A percentile compares a stretch with the other conserved stretches of the same genome.
Conservation (phyloP, 2,113 vertebrate genomes). For the Rissa tridactyla region DNA sequence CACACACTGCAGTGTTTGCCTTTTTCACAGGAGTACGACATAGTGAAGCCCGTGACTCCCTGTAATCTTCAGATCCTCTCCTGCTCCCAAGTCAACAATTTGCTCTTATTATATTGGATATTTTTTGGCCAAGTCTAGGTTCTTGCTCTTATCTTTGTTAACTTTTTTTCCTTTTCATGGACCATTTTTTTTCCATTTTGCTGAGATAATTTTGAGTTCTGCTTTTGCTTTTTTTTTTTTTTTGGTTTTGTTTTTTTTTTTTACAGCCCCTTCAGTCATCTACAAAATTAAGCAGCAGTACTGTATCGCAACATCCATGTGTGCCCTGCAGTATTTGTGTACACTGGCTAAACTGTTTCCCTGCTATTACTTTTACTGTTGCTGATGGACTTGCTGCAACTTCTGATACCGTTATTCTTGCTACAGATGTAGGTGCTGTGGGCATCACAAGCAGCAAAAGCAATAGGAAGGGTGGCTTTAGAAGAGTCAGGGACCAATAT, state of each 20-base stretch:
- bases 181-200: neutral
- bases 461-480: neutral
- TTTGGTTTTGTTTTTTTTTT: neutral
- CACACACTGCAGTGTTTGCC: neutral
- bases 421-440: neutral
- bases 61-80: neutral
- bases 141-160: neutral
- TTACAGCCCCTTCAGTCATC: neutral
- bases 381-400: neutral
- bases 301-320: neutral
- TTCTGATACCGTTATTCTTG: neutral
- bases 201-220: neutral
- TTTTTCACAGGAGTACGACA: neutral
- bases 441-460: neutral
- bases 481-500: neutral
- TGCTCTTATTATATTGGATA: neutral
- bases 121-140: neutral
- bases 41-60: neutral
- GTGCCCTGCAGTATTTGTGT: neutral
- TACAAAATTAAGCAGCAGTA: neutral
- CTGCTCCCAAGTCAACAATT: neutral
- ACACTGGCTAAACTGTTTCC: neutral
- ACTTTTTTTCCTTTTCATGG: neutral
- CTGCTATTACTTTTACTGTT: neutral
- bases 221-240: neutral